Evolutionary conservation across 1,140 invertebrate species (phyloP).

Genomic region (Tetraneura akinire): DNA sequence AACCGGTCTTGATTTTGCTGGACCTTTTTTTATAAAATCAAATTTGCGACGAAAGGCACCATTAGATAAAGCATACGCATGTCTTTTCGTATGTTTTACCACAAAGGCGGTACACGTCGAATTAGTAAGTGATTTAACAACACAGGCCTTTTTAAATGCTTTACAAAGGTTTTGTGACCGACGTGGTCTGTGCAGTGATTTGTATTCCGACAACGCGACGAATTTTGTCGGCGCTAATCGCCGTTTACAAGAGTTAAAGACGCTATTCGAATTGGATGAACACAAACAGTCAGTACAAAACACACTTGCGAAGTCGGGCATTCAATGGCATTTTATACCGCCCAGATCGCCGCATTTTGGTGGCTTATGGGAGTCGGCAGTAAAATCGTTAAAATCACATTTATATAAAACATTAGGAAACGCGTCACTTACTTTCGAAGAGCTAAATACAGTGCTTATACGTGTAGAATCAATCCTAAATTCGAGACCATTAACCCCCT

Average conservation of each 20-base stretch:
- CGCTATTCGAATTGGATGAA: neutral
- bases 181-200: neutral
- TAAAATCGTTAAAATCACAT: too few species aligned
- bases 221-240: too few species aligned
- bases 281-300: neutral
- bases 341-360: neutral
- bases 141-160: neutral
- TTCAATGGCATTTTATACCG: constrained; percentile 28
- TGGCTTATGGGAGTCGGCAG: constrained; percentile 6
- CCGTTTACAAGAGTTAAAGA: neutral
- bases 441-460: too few species aligned
- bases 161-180: neutral
- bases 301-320: neutral
- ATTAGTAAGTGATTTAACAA: neutral
- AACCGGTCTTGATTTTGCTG: neutral
- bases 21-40: neutral
- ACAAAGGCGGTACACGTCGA: too few species aligned
- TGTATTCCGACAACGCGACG: too few species aligned
- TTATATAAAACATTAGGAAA: too few species aligned
- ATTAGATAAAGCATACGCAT: neutral
- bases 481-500: too few species aligned
- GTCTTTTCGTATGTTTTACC: too few species aligned
- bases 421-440: too few species aligned
- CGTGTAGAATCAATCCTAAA: too few species aligned
- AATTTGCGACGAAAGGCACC: neutral